Evolutionary conservation across 2,113 vertebrate genomes (phyloP), one percentile per base, ranked within the genome.

Genomic region (Heteronetta atricapilla): DNA sequence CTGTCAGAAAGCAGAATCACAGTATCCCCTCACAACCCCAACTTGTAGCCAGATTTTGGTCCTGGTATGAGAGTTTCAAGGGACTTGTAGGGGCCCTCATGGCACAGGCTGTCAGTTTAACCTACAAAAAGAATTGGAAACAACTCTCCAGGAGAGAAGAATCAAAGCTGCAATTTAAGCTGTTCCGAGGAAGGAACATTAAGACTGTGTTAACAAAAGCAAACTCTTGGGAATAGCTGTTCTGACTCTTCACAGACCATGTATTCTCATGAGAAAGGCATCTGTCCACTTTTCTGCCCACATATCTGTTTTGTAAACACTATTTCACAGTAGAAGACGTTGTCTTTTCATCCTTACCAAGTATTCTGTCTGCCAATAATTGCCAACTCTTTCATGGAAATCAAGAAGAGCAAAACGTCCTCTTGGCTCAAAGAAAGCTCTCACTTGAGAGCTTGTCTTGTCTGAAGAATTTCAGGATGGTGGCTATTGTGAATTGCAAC

Each of bases 201-300:
- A 73, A 68, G 62, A 42, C 44, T 33, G 50, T 18, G 21, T 58
- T 80, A 74, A 88, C 36, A 90, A 89, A 94, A 81, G n/a, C 31
- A 85, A 94, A 62, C 74, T 89, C 70, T 62, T 68, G 44, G 59
- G 72, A 87, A 64, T 19, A 78, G 48, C 31, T 56, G 25, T 63
- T 94, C 28, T 64, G 76, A 64, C 29, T 80, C 38, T 53, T 80
- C 50, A 42, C 69, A 92, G 69, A 75, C 29, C 69, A 78, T 5
- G 10, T 46, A 76, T 85, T 93, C 75, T 88, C 72, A 95, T 80
- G 94, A 89, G 79, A 94, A 96, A 91, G 46, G 36, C 89, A 80
- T 93, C 94, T 96, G 86, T 52, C 40, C 17, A n/a, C 28, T 28
- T n/a, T 79, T 77, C 59, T 94, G 75, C 31, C 67, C 66, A 85